These are phyloP conservation scores for Bergia sp. DNA, from an alignment of 92 coral and sea anemone genomes.

Conservation along the genomic window DNA sequence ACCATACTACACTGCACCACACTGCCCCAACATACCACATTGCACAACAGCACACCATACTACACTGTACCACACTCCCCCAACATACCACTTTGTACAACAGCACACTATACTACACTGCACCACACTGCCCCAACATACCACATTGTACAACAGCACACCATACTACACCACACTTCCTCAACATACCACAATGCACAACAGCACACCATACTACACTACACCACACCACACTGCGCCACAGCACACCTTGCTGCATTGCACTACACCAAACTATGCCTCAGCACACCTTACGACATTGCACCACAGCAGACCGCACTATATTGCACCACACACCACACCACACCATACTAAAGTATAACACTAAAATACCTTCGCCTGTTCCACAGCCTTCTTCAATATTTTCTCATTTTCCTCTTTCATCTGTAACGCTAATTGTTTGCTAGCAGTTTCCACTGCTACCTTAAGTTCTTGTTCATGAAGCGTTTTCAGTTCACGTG, in stretches of 20 bases:
- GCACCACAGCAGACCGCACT: neutral
- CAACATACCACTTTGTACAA: neutral
- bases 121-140: neutral
- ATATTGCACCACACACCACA: neutral
- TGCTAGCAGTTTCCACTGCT: constrained; percentile 64
- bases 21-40: too few relatives aligned
- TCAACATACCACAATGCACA: too few relatives aligned
- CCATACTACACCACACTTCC: neutral
- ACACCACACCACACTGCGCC: neutral
- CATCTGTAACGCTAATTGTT: constrained; percentile 62
- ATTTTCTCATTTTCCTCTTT: constrained; percentile 74
- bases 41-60: too few relatives aligned
- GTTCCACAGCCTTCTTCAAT: constrained; percentile 72
- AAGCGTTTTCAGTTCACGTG: constrained; percentile 52
- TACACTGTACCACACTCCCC: neutral
- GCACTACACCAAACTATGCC: neutral
- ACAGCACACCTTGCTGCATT: neutral
- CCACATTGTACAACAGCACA: neutral
- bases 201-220: neutral
- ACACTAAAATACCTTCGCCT: constrained; percentile 67
- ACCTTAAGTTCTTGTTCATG: constrained; percentile 58
- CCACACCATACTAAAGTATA: neutral
- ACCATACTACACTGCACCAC: too few relatives aligned
- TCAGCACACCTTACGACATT: neutral
- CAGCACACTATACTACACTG: neutral